Evolutionary conservation across 2,888 invertebrate genomes (phyloP).

Genomic region (Petrophora chlorosata): DNA sequence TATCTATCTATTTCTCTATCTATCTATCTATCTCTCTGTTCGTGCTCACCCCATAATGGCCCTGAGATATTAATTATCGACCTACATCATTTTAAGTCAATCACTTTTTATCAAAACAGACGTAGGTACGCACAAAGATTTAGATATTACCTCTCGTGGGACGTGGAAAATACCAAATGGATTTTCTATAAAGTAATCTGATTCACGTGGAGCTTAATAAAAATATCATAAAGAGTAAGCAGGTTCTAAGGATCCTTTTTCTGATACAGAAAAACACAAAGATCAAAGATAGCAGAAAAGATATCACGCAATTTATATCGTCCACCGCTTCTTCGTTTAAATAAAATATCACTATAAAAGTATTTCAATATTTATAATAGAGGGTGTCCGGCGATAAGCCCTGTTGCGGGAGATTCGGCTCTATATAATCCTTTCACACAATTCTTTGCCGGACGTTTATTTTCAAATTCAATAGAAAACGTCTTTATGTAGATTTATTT

Average conservation of each 20-base stretch:
- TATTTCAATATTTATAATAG: conserved; percentile 67
- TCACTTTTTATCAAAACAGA: too few species aligned
- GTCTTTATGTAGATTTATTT: conserved; percentile 25
- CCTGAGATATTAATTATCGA: too few species aligned
- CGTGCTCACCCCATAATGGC: too few species aligned
- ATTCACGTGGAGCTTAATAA: conserved; percentile 11
- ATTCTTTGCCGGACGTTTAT: conserved; percentile 71
- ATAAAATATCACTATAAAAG: conserved; percentile 80
- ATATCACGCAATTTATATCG: conserved; percentile 30
- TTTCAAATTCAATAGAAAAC: conserved; percentile 54
- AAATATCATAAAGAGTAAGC: conserved; percentile 14
- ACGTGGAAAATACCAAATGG: too few species aligned
- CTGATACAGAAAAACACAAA: conserved; percentile 44
- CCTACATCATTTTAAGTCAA: too few species aligned
- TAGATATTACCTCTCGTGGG: too few species aligned
- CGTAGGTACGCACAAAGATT: too few species aligned
- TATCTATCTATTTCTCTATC: too few species aligned
- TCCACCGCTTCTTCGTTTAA: conserved; percentile 54
- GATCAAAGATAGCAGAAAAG: conserved; percentile 66
- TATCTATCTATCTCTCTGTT: too few species aligned
- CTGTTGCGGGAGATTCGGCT: conserved; percentile 40
- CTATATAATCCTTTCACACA: conserved; percentile 65
- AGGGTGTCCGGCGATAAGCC: conserved; percentile 67
- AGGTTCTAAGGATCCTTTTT: conserved; percentile 12
- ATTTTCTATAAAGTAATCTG: too few species aligned